Evolutionary conservation across 2,888 invertebrate genomes (phyloP).

Genomic region (Loripinus fragilis): DNA sequence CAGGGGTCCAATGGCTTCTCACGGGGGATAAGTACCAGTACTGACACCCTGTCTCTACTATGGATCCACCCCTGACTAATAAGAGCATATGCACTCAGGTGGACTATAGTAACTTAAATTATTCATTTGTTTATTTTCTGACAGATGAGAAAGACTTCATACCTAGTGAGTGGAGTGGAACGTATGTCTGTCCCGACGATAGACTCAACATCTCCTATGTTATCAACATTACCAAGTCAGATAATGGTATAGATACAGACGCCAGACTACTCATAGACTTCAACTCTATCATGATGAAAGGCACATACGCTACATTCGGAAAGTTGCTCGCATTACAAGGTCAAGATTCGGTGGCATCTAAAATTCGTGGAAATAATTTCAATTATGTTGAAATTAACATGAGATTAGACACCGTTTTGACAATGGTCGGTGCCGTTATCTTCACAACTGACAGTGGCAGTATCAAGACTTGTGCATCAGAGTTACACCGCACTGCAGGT

Average conservation of each 20-base stretch:
- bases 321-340: constrained; percentile 28
- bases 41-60: too few relatives aligned
- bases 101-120: too few relatives aligned
- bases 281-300: constrained; percentile 11
- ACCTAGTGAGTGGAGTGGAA: constrained; percentile 55
- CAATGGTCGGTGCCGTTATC: constrained; percentile 41
- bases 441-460: constrained; percentile 34
- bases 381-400: constrained; percentile 38
- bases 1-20: too few relatives aligned
- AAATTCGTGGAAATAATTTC: constrained; percentile 31
- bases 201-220: constrained; percentile 5
- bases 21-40: too few relatives aligned
- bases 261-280: constrained; percentile 17
- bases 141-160: constrained; percentile 41
- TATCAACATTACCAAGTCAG: constrained; percentile 39
- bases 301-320: constrained; percentile 32
- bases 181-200: constrained; percentile 42
- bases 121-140: background rate
- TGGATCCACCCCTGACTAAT: too few relatives aligned
- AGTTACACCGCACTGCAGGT: constrained; percentile 49
- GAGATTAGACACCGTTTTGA: constrained; percentile 6
- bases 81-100: too few relatives aligned
- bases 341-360: background rate
- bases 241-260: constrained; percentile 17
- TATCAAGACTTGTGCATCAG: constrained; percentile 39